Evolutionary conservation across 2,797 vertebrate species (phyloP).

Genomic region (Geotria australis): DNA sequence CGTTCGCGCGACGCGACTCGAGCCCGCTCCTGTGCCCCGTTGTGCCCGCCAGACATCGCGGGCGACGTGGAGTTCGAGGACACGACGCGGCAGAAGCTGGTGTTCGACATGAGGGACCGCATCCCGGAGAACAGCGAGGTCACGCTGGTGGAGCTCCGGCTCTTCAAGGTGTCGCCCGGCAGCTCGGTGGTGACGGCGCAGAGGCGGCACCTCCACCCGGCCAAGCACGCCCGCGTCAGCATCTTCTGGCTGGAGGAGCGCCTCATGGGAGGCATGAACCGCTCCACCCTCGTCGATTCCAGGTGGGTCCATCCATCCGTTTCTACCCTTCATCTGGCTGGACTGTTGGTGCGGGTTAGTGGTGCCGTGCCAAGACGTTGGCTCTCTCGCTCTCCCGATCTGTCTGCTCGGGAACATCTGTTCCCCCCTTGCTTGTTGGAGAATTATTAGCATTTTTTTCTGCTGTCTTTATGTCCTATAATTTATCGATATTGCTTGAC

Average conservation of each 20-base stretch:
- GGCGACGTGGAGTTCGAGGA: constrained; percentile 41
- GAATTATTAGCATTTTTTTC: no score
- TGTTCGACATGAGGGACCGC: constrained; percentile 52
- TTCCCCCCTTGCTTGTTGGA: no score
- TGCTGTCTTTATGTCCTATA: no score
- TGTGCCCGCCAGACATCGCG: constrained; percentile 16
- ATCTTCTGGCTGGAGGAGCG: constrained; percentile 53
- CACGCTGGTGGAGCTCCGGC: constrained; percentile 65
- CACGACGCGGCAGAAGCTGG: constrained; percentile 24
- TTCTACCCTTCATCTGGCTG: no score
- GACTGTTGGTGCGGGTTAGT: no score
- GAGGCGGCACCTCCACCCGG: constrained; percentile 17
- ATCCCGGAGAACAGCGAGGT: constrained; percentile 63
- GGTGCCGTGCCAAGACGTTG: no score
- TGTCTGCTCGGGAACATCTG: no score
- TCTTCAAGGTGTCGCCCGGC: constrained; percentile 44
- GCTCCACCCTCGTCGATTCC: constrained; percentile 52
- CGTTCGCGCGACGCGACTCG: no score
- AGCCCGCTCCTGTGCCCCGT: no score
- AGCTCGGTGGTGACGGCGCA: constrained; percentile 10
- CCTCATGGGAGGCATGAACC: constrained; percentile 34
- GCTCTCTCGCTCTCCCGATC: no score
- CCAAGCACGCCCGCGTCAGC: constrained; percentile 46
- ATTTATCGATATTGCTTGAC: no score
- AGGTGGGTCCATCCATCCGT: constrained; percentile 23